These are phyloP conservation scores for Camponotus floridanus DNA, from an alignment of 1,140 invertebrate species.

Conservation along the genomic window DNA sequence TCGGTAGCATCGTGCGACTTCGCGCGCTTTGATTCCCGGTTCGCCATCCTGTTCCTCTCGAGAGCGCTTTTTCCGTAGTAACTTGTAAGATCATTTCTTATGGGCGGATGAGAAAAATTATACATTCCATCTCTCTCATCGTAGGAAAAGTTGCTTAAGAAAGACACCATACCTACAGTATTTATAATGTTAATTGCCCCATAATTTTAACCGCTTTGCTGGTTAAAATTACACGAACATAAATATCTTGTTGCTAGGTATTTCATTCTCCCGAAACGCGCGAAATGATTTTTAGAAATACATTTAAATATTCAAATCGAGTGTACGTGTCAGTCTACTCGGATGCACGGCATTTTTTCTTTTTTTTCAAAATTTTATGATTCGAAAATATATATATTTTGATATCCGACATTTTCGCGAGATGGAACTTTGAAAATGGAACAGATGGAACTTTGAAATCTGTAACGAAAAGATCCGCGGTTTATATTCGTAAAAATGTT, in stretches of 20 bases:
- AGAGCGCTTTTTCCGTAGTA: background rate
- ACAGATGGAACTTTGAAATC: background rate
- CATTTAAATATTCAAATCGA: background rate
- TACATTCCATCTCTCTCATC: background rate
- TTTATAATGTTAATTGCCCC: slow-evolving; percentile 6
- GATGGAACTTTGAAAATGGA: no score
- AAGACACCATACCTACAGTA: background rate
- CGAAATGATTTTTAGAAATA: background rate
- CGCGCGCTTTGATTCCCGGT: slow-evolving; percentile 8
- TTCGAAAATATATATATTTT: no score
- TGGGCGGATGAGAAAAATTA: background rate
- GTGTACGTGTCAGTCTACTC: background rate
- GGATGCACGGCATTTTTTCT: background rate
- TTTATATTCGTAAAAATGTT: background rate
- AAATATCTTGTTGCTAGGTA: background rate
- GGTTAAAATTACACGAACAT: background rate
- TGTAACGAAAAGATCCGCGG: background rate
- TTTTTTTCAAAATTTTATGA: background rate
- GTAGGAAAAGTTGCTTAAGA: background rate
- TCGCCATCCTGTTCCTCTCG: slow-evolving; percentile 14
- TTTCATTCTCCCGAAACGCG: background rate
- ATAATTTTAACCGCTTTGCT: background rate
- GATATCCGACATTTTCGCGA: no score
- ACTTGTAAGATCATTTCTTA: background rate
- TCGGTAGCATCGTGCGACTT: slow-evolving; percentile 41